These are phyloP conservation scores for Nemurella pictetii DNA, from an alignment of 2,888 invertebrate genomes.

Conservation along the genomic window DNA sequence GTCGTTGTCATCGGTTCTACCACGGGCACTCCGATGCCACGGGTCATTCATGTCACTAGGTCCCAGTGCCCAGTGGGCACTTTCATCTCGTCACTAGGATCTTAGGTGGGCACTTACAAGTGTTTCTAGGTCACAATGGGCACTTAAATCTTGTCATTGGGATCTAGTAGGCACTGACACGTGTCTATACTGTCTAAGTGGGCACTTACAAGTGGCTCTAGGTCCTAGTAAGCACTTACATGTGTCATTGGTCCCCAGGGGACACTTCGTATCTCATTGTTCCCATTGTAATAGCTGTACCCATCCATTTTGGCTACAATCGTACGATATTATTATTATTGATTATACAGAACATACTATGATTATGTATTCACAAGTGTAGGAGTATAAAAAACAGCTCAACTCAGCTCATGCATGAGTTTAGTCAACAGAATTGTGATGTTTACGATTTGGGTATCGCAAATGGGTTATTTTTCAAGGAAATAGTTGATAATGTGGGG, in stretches of 20 bases:
- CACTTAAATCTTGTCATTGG: too few species aligned
- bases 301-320: background rate
- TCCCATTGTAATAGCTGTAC: background rate
- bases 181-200: too few species aligned
- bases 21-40: too few species aligned
- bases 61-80: too few species aligned
- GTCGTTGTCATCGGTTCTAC: background rate
- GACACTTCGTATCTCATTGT: background rate
- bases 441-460: background rate
- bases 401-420: background rate
- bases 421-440: background rate
- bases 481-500: background rate
- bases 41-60: too few species aligned
- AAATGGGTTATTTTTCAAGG: background rate
- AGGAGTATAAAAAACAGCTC: background rate
- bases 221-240: too few species aligned
- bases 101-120: too few species aligned
- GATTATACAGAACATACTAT: background rate
- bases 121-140: too few species aligned
- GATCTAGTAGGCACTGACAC: too few species aligned
- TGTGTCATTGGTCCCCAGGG: background rate
- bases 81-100: too few species aligned
- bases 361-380: background rate
- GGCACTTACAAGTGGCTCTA: too few species aligned
- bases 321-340: background rate